phyloP scores from a whole-genome alignment of 1,140 invertebrate genomes.

The Whitmania pigra region DNA sequence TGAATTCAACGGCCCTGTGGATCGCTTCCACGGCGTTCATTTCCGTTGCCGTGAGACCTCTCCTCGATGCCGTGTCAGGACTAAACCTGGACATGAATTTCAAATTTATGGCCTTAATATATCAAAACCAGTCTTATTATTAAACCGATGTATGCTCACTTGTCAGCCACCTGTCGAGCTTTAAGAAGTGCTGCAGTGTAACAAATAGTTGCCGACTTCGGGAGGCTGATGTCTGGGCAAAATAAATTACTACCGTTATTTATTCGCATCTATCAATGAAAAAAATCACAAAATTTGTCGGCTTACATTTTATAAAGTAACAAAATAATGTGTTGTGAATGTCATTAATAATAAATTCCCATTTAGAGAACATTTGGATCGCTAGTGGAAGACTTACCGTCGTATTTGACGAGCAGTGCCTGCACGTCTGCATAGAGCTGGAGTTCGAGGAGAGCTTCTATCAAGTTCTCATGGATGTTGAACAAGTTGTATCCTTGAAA shows the following conservation, averaged over 20 bases:
- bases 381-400: constrained; percentile 45
- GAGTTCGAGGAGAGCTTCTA: constrained; percentile 86
- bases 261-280: background rate
- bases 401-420: constrained; percentile 87
- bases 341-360: too few relatives aligned
- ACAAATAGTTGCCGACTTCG: constrained; percentile 88
- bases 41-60: constrained; percentile 73
- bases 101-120: too few relatives aligned
- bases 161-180: constrained; percentile 78
- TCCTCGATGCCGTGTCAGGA: constrained; percentile 71
- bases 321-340: too few relatives aligned
- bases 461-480: constrained; percentile 92
- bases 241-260: constrained; percentile 17
- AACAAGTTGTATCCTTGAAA: constrained; percentile 87
- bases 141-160: constrained; percentile 46
- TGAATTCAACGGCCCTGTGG: constrained; percentile 92
- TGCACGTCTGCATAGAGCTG: constrained; percentile 92
- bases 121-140: too few relatives aligned
- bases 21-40: constrained; percentile 91
- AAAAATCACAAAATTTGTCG: background rate
- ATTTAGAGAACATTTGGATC: too few relatives aligned
- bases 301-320: too few relatives aligned
- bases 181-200: constrained; percentile 90
- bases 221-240: constrained; percentile 67
- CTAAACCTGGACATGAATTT: constrained; percentile 48